These are phyloP conservation scores for Eulemur mongoz DNA, from an alignment of 2,797 vertebrate species.

Conservation along the genomic window DNA sequence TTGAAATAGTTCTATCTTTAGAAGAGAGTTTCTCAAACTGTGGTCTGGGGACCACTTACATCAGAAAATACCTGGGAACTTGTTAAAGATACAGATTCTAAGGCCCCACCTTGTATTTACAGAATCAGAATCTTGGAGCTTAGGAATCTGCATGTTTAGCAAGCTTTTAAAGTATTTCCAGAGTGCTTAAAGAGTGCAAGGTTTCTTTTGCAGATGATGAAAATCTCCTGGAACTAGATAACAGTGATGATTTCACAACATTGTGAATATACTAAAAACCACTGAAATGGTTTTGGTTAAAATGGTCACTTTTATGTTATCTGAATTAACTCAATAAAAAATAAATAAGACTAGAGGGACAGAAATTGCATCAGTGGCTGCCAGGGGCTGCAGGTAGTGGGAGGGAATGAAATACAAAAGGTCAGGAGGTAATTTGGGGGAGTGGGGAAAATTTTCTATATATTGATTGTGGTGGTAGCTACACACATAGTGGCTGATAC, in stretches of 20 bases:
- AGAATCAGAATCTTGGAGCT: neutral
- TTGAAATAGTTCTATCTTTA: slow-evolving; percentile 12
- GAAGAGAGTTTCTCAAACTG: neutral
- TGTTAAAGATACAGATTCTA: neutral
- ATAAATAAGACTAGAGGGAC: neutral
- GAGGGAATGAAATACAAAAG: neutral
- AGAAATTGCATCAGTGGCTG: neutral
- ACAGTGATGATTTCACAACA: neutral
- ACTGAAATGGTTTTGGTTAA: neutral
- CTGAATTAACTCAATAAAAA: neutral
- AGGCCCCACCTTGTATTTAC: neutral
- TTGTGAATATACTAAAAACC: neutral
- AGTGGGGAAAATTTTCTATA: neutral
- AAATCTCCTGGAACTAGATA: neutral
- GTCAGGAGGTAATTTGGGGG: neutral
- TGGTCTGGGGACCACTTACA: neutral
- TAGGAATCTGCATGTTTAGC: neutral
- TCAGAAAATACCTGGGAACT: neutral
- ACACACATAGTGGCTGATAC: neutral
- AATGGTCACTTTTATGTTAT: neutral
- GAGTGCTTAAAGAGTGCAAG: neutral
- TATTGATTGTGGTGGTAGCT: neutral
- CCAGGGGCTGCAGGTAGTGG: neutral
- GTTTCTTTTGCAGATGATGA: neutral
- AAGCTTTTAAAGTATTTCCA: slow-evolving; percentile 9